Evolutionary conservation across 2,888 invertebrate genomes (phyloP).

Genomic region (Phyllotreta striolata): DNA sequence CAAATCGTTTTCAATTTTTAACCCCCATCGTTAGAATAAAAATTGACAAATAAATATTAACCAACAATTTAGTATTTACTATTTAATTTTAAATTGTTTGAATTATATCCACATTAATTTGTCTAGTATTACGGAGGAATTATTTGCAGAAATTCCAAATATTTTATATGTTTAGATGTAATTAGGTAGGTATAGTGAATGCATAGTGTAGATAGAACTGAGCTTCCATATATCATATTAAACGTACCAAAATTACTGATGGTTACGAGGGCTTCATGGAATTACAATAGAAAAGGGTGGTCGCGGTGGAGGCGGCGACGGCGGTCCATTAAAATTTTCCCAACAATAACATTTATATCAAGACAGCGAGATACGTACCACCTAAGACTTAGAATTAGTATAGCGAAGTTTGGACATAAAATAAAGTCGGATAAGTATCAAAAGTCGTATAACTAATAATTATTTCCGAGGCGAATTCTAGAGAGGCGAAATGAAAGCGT

Average conservation of each 20-base stretch:
- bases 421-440: slow-evolving; percentile 51
- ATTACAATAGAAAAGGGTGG: slow-evolving; percentile 38
- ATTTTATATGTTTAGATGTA: too few relatives aligned
- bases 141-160: too few relatives aligned
- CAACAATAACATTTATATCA: slow-evolving; percentile 46
- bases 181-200: too few relatives aligned
- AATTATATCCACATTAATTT: too few relatives aligned
- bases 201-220: too few relatives aligned
- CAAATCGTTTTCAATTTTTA: too few relatives aligned
- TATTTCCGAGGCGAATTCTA: slow-evolving; percentile 41
- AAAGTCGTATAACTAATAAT: slow-evolving; percentile 51
- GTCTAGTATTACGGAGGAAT: too few relatives aligned
- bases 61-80: too few relatives aligned
- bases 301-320: too few relatives aligned
- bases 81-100: too few relatives aligned
- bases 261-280: slow-evolving; percentile 7
- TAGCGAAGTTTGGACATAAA: slow-evolving; percentile 48
- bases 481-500: slow-evolving; percentile 17
- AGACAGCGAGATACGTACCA: slow-evolving; percentile 33
- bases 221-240: slow-evolving; percentile 6
- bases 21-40: too few relatives aligned
- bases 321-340: slow-evolving; percentile 44
- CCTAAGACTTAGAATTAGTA: slow-evolving; percentile 43
- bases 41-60: too few relatives aligned
- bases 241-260: slow-evolving; percentile 4